These are phyloP conservation scores for Peucedramus taeniatus DNA, from an alignment of 2,113 vertebrate genomes.

Conservation along the genomic window DNA sequence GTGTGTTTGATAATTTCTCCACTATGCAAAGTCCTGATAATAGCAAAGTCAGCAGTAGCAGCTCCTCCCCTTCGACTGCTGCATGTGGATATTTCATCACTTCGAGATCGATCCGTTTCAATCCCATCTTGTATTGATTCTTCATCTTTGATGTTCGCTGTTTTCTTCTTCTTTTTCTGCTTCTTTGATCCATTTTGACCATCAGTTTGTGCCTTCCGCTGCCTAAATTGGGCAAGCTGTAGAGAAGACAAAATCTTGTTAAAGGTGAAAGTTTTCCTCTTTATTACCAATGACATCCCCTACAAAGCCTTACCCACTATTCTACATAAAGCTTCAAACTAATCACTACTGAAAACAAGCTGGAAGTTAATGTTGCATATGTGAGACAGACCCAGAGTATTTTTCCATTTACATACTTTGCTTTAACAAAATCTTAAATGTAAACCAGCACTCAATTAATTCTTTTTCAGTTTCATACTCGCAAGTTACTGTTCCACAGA, in stretches of 20 bases:
- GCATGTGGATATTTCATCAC: slow-evolving; percentile 53
- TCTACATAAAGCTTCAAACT: background rate
- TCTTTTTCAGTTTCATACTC: background rate
- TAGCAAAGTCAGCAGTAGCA: slow-evolving; percentile 72
- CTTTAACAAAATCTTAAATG: background rate
- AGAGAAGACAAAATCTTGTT: slow-evolving; percentile 48
- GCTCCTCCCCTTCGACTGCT: slow-evolving; percentile 63
- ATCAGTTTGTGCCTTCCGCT: slow-evolving; percentile 87
- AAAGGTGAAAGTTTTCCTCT: slow-evolving; percentile 42
- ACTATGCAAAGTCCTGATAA: slow-evolving; percentile 74
- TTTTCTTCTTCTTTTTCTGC: slow-evolving; percentile 87
- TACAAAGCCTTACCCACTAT: background rate
- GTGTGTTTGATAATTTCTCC: slow-evolving; percentile 80
- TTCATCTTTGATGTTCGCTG: slow-evolving; percentile 71
- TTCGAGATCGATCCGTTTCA: slow-evolving; percentile 60
- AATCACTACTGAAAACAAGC: slow-evolving; percentile 6
- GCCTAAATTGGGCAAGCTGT: slow-evolving; percentile 92
- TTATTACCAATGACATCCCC: slow-evolving; percentile 9
- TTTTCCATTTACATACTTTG: background rate
- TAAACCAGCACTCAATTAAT: background rate
- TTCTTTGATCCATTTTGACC: slow-evolving; percentile 82
- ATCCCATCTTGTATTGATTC: slow-evolving; percentile 61
- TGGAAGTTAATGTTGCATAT: background rate
- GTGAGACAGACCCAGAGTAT: background rate
- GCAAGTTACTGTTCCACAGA: background rate